Evolutionary conservation across 2,113 vertebrate genomes (phyloP).

Genomic region (Indri indri): DNA sequence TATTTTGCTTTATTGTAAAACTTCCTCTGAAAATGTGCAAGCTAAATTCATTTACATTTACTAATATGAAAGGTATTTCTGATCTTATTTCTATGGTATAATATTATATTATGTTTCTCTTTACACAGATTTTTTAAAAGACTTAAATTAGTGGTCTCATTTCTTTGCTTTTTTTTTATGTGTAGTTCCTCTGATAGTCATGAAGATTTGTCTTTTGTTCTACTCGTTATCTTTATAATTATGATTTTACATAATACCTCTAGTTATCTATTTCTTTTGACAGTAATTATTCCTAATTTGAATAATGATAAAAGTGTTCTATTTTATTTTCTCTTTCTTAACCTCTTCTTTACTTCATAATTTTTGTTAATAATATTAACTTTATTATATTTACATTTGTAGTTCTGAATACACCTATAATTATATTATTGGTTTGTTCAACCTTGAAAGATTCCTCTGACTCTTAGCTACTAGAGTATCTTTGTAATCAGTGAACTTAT

Average conservation of each 20-base stretch:
- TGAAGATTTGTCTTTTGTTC: background rate
- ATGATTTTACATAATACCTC: background rate
- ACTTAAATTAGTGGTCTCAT: background rate
- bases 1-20: conserved; percentile 14
- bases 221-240: conserved; percentile 32
- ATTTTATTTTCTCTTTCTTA: background rate
- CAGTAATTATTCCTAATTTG: background rate
- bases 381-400: conserved; percentile 14
- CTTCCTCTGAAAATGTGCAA: background rate
- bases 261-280: conserved; percentile 38
- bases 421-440: background rate
- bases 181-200: background rate
- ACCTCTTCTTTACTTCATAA: background rate
- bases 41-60: background rate
- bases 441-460: background rate
- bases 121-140: background rate
- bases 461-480: background rate
- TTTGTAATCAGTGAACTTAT: background rate
- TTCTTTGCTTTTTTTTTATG: conserved; percentile 2
- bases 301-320: conserved; percentile 2
- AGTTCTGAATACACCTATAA: background rate
- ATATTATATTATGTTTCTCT: background rate
- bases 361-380: background rate
- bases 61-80: conserved; percentile 10
- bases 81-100: background rate